Base-by-base conservation (phyloP, 2,888 invertebrate species). In the Copidosoma aretas region DNA sequence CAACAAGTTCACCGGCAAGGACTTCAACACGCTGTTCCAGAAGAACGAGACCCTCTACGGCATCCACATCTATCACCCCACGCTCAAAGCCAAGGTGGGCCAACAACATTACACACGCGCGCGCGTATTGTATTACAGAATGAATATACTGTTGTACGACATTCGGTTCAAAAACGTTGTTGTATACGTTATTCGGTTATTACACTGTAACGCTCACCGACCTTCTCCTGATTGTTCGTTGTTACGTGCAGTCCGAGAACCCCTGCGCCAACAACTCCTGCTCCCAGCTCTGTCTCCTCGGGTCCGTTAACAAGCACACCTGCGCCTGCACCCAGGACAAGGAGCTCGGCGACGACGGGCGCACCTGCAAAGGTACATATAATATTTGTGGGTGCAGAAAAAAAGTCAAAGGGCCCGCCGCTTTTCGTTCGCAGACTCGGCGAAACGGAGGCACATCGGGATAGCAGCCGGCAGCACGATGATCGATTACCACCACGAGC, bases 281-380 rank as follows among this genome's bases (percentile, higher is more conserved):
- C 80, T 89, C 90, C 1, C 91, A 95, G 78, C 83, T 96, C 25
- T 96, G 96, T 77, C 84, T 95, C 43, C 82, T 94, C 60, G 87
- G 87, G 1, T 89, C 89, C 0, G 84, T 85, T 10, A 78, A 77
- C 0, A 84, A 84, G 0, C 89, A 88, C 71, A 84, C 86, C 0
- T 95, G 95, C 79, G 91, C 89, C 0, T 96, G 96, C 77, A 92
- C 94, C 0, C 88, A 91, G 54, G 90, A 91, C 24, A 92, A 91
- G 86, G 78, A 84, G 25, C 80, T 94, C 1, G 77, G 83, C 0
- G 68, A 76, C 0, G 89, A 91, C 75, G 85, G 83, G 51, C 86
- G 85, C 21, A 87, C 86, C 0, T 93, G 92, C 77, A 82, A 79
- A 72, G 85, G 89, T 86, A 84, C 21, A 4, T 19, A 12, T 1